Evolutionary conservation across 1,140 invertebrate species (phyloP), one percentile per base, ranked within the genome.

Genomic region (Papilio machaon): DNA sequence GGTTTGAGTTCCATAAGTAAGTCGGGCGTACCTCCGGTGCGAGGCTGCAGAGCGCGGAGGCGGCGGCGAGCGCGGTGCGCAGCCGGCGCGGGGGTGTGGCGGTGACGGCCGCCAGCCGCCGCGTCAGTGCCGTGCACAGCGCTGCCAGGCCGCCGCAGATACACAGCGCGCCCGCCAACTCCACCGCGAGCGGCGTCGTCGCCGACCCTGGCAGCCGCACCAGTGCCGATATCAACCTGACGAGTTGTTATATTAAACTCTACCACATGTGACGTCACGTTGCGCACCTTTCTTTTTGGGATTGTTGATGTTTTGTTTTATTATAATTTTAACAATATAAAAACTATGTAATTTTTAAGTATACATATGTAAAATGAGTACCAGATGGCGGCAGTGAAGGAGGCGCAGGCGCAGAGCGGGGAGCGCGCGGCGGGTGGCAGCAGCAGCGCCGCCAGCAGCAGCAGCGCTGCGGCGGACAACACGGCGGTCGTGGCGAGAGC

Each of bases 361-460:
- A 43, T 43, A 43, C 7, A 43, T 43, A 43, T 43, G 7, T 43
- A 43, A 43, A 43, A 43, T 49, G 11, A 82, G 75, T 70, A 93
- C 91, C 91, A 92, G 1, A 92, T 79, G 9, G 87, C 83, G 9
- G 87, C 83, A 17, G 77, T 88, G 38, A 91, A 83, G 2, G 91
- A 88, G 11, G 91, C 87, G n/a, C 83, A 82, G 0, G 89, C 91
- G 10, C 86, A 88, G 9, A 91, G 80, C 49, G 89, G 82, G 0
- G 88, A 82, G 2, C 91, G 81, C 4, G 82, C 64, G 4, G 82
- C 82, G 4, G 90, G 91, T 35, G 91, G 88, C 82, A 90, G 80
- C 43, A 88, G 64, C n/a, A 84, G 80, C 2, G 90, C 90, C 9
- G 87, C 86, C 6, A 86, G 5, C 64, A 93, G 84, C 80, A 90